Evolutionary conservation across 2,113 vertebrate genomes (phyloP).

Genomic region (Grallaria varia): DNA sequence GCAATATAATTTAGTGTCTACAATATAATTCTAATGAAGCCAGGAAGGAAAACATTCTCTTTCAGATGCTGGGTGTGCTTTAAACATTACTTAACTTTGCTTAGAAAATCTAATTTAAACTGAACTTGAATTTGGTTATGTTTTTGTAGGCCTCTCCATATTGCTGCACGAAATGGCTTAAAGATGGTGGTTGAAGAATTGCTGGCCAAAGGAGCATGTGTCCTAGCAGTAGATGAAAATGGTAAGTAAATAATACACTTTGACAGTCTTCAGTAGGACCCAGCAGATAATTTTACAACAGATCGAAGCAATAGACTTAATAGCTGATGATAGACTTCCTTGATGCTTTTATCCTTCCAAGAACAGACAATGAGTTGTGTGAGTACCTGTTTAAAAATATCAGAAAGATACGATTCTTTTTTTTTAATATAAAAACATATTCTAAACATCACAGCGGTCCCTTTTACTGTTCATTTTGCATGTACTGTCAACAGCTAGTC

Average conservation of each 20-base stretch:
- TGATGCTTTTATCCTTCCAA: conserved; percentile 20
- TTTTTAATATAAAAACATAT: not conserved
- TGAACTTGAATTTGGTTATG: not conserved
- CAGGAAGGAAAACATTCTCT: not conserved
- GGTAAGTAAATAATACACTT: conserved; percentile 76
- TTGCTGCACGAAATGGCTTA: conserved; percentile 89
- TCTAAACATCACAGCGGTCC: conserved; percentile 33
- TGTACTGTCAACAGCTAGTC: conserved; percentile 54
- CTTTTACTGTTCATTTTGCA: conserved; percentile 67
- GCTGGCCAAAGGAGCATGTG: conserved; percentile 88
- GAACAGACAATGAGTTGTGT: conserved; percentile 27
- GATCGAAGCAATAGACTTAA: not conserved
- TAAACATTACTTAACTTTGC: not conserved
- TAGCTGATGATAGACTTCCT: not conserved
- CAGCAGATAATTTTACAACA: not conserved
- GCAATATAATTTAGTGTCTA: not conserved
- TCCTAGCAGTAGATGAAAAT: conserved; percentile 89
- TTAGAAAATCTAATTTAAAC: not conserved
- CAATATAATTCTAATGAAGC: not conserved
- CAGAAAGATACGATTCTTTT: not conserved
- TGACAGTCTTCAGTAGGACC: not conserved
- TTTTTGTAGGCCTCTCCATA: conserved; percentile 86
- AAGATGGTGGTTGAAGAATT: conserved; percentile 91
- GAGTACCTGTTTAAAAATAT: not conserved
- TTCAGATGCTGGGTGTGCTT: not conserved